Evolutionary conservation across 1,140 invertebrate species (phyloP).

Genomic region (Holotrichia oblita): DNA sequence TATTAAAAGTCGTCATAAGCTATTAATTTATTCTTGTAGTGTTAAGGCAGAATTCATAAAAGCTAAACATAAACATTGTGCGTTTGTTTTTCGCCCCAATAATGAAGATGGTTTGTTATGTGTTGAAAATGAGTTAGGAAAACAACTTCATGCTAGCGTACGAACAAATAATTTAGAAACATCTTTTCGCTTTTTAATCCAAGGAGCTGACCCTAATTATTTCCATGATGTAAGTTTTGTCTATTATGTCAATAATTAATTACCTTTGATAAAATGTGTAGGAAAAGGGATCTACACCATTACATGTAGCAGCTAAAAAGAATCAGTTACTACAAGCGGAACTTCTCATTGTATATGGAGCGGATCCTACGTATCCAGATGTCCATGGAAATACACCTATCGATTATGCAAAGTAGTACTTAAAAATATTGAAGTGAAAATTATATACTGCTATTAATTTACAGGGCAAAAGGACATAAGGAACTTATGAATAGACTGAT

Average conservation of each 20-base stretch:
- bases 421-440: background rate
- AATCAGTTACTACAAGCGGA: conserved; percentile 89
- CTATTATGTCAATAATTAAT: conserved; percentile 39
- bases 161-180: conserved; percentile 94
- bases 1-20: background rate
- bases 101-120: conserved; percentile 75
- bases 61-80: conserved; percentile 89
- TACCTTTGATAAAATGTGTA: conserved; percentile 57
- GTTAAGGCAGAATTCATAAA: conserved; percentile 95
- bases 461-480: conserved; percentile 78
- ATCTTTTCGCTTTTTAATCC: conserved; percentile 87
- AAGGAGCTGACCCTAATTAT: conserved; percentile 97
- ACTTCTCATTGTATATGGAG: conserved; percentile 92
- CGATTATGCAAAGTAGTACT: conserved; percentile 80
- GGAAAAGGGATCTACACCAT: conserved; percentile 91
- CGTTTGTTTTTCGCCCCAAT: conserved; percentile 83
- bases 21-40: conserved; percentile 47
- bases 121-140: conserved; percentile 77
- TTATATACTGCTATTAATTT: conserved; percentile 21
- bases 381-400: conserved; percentile 78
- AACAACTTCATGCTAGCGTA: conserved; percentile 96
- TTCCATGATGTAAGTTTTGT: conserved; percentile 80
- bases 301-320: conserved; percentile 92
- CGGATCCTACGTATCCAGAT: conserved; percentile 87
- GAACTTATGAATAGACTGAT: conserved; percentile 86